Conservation (phyloP, 2,888 invertebrate species). For the Choristoneura rosaceana region DNA sequence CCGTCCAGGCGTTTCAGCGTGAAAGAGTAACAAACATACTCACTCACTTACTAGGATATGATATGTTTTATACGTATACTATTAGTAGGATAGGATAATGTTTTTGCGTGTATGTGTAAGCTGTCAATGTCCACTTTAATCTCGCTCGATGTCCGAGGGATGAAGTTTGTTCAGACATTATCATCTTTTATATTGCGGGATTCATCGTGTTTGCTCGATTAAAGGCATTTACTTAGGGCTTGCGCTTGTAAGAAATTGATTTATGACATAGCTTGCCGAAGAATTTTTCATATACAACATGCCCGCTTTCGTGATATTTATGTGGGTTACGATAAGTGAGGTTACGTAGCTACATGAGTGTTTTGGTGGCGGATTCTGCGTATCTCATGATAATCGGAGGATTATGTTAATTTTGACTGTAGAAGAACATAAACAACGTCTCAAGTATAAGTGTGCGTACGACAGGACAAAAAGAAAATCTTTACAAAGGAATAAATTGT, state of each 20-base stretch:
- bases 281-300: constrained; percentile 41
- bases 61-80: no score
- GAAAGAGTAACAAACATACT: no score
- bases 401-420: background rate
- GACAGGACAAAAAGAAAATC: background rate
- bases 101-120: constrained; percentile 16
- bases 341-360: background rate
- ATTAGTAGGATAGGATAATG: no score
- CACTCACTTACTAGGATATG: no score
- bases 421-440: background rate
- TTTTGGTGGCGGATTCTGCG: constrained; percentile 11
- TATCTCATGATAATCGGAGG: background rate
- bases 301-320: constrained; percentile 32
- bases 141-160: constrained; percentile 47
- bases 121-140: constrained; percentile 52
- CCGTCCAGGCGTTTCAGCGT: no score
- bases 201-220: constrained; percentile 66
- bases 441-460: background rate
- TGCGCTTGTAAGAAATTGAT: constrained; percentile 64
- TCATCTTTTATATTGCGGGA: constrained; percentile 59
- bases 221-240: constrained; percentile 73
- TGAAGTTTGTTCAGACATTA: constrained; percentile 44
- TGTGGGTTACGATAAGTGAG: constrained; percentile 25
- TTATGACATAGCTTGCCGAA: constrained; percentile 54
- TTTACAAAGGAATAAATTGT: background rate